Percentiles rank a stretch among this genome's conserved stretches.
Evolutionary conservation across 2,888 invertebrate genomes (phyloP).

Genomic region (Drosophila meridionalis): DNA sequence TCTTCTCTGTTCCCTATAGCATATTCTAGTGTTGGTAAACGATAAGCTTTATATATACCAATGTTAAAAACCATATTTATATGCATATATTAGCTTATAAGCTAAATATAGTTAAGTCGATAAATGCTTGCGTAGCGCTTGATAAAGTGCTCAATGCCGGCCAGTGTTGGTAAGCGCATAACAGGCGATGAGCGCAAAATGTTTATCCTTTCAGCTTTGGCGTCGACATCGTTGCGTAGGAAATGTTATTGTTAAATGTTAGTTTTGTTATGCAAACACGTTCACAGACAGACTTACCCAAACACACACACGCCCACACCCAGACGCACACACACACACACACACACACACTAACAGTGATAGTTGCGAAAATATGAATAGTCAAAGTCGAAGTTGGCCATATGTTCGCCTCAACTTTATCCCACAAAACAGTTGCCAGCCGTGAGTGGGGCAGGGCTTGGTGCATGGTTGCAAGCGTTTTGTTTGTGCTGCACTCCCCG

Average conservation of each 20-base stretch:
- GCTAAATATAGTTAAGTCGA: neutral
- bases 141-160: neutral
- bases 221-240: slow-evolving; percentile 72
- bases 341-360: slow-evolving; percentile 10
- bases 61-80: no score
- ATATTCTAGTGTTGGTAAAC: neutral
- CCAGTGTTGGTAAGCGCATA: slow-evolving; percentile 26
- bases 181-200: slow-evolving; percentile 53
- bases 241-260: slow-evolving; percentile 80
- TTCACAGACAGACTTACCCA: slow-evolving; percentile 40
- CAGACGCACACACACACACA: slow-evolving; percentile 23
- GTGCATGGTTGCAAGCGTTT: slow-evolving; percentile 22
- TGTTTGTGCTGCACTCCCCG: neutral
- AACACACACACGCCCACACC: slow-evolving; percentile 7
- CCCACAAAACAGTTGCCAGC: slow-evolving; percentile 61
- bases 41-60: neutral
- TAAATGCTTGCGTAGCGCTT: neutral
- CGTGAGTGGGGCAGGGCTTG: neutral
- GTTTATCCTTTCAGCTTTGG: slow-evolving; percentile 74
- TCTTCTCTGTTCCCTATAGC: no score
- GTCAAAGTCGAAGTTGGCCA: slow-evolving; percentile 75
- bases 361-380: slow-evolving; percentile 70
- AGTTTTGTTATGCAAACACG: slow-evolving; percentile 78
- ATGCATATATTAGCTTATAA: neutral
- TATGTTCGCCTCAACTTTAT: slow-evolving; percentile 74